phyloP scores from a whole-genome alignment of 2,113 vertebrate species.

The Epinephelus lanceolatus region DNA sequence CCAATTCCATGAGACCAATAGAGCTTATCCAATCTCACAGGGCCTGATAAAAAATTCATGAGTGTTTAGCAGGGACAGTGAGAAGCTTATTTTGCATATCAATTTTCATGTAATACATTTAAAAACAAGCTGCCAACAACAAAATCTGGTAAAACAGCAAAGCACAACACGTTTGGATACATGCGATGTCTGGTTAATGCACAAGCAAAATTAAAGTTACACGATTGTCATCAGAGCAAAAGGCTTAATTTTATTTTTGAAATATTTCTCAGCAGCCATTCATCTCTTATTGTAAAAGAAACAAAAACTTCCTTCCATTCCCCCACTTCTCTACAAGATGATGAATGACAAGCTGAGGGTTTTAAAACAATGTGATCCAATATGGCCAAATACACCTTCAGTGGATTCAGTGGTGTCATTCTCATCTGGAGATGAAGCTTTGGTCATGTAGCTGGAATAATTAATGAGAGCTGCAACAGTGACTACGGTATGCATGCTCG shows the following conservation, averaged over 20 bases:
- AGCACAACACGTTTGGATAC: neutral
- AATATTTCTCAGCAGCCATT: neutral
- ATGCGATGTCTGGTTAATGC: neutral
- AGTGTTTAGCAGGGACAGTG: conserved; percentile 32
- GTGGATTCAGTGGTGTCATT: conserved; percentile 15
- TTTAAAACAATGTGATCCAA: neutral
- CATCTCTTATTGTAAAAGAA: neutral
- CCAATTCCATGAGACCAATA: conserved; percentile 36
- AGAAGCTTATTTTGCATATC: conserved; percentile 36
- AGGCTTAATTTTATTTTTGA: neutral
- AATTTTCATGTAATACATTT: conserved; percentile 19
- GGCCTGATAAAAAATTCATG: conserved; percentile 48
- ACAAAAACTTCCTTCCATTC: neutral
- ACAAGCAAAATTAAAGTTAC: neutral
- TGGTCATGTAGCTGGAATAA: conserved; percentile 51
- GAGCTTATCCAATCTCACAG: conserved; percentile 28
- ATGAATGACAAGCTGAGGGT: neutral
- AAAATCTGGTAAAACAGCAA: neutral
- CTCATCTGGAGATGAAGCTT: conserved; percentile 46
- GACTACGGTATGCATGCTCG: conserved; percentile 17
- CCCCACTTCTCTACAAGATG: neutral
- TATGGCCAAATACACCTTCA: neutral
- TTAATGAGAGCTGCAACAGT: conserved; percentile 45
- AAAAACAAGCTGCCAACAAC: conserved; percentile 23
- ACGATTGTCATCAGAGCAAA: neutral